phyloP scores from a whole-genome alignment of 2,797 vertebrate species.

The Pangasius macronema region DNA sequence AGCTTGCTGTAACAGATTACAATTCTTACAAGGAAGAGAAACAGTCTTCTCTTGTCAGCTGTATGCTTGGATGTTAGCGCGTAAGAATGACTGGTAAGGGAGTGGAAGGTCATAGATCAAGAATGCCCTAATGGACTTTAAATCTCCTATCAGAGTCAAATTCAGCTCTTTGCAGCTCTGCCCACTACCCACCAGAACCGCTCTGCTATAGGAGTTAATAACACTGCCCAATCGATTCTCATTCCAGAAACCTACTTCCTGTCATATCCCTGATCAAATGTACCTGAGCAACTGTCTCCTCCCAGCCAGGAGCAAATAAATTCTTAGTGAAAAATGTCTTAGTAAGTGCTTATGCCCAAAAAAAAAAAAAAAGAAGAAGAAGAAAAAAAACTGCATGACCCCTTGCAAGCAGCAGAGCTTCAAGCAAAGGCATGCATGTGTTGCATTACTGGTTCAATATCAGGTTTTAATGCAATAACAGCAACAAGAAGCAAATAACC shows the following conservation, averaged over 20 bases:
- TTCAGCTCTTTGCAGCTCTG: slow-evolving; percentile 47
- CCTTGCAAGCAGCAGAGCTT: slow-evolving; percentile 23
- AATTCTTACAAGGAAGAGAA: not conserved
- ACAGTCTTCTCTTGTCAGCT: not conserved
- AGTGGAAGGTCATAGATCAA: slow-evolving; percentile 28
- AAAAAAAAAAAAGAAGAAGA: slow-evolving; percentile 26
- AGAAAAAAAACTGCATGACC: slow-evolving; percentile 37
- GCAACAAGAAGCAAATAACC: not conserved
- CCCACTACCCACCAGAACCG: slow-evolving; percentile 42
- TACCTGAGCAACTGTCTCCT: slow-evolving; percentile 43
- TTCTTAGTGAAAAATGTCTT: slow-evolving; percentile 46
- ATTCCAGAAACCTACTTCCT: slow-evolving; percentile 53
- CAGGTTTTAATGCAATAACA: not conserved
- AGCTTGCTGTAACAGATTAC: not conserved
- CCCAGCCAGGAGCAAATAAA: slow-evolving; percentile 55
- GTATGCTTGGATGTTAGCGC: not conserved
- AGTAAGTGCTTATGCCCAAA: slow-evolving; percentile 53
- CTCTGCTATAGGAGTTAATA: slow-evolving; percentile 62
- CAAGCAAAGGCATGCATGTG: not conserved
- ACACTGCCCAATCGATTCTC: slow-evolving; percentile 62
- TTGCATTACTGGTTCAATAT: not conserved
- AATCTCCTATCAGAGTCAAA: slow-evolving; percentile 26
- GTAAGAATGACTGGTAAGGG: not conserved
- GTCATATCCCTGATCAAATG: slow-evolving; percentile 66
- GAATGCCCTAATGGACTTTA: slow-evolving; percentile 16